Percentiles rank a stretch among this genome's conserved stretches.
Conservation (phyloP, 2,113 vertebrate species). For the Lycocorax pyrrhopterus region DNA sequence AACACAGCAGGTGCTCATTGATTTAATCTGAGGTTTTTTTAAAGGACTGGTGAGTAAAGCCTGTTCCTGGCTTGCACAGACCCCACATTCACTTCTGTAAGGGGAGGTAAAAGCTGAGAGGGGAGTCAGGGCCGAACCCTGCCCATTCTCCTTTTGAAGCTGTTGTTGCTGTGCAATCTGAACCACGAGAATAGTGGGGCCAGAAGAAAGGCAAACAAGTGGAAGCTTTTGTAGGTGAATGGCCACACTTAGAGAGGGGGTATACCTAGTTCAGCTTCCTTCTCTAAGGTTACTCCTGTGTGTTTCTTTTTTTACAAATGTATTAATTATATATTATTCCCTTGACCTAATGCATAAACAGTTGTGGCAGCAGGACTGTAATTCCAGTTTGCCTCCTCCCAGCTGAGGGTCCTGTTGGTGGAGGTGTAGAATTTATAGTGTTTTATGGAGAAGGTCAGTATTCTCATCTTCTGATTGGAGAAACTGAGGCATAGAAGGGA, state of each 20-base stretch:
- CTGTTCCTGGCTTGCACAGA: neutral
- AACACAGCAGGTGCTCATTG: neutral
- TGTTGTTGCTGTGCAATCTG: neutral
- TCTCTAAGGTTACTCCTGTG: neutral
- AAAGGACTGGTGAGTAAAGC: neutral
- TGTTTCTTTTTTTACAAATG: neutral
- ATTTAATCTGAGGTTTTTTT: neutral
- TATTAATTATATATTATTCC: neutral
- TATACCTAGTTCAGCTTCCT: neutral
- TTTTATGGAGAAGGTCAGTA: neutral
- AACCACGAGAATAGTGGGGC: neutral
- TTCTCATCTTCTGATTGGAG: neutral
- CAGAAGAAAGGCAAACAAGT: neutral
- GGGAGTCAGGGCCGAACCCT: neutral
- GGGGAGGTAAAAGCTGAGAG: neutral
- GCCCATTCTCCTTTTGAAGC: neutral
- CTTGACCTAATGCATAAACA: neutral
- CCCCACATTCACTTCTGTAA: neutral
- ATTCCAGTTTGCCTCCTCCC: neutral
- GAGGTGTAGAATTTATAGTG: neutral
- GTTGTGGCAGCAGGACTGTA: neutral
- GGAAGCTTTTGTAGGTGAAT: neutral
- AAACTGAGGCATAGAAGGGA: neutral
- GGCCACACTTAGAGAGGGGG: neutral
- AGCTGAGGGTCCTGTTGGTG: neutral